Conservation (phyloP, 2,113 vertebrate genomes). For the Echinops telfairi region DNA sequence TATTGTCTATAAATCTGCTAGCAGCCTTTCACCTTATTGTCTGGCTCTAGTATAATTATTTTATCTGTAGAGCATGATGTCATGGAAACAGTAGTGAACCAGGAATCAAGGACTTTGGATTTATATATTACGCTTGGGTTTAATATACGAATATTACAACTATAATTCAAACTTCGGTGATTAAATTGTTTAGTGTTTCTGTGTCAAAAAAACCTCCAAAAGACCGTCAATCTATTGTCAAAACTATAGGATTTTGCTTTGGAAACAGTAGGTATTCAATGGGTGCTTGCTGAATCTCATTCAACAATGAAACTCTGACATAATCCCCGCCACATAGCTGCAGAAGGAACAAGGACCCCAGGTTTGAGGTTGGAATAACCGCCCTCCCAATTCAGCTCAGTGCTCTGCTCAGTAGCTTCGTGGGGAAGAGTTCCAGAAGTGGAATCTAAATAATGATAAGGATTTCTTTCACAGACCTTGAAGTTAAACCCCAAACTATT, state of each 20-base stretch:
- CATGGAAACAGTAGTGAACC: conserved; percentile 76
- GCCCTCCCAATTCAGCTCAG: neutral
- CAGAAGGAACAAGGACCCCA: neutral
- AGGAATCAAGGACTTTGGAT: conserved; percentile 65
- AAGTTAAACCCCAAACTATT: too few species aligned
- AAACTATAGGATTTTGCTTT: neutral
- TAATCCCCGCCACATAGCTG: neutral
- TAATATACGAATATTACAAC: conserved; percentile 75
- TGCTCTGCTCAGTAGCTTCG: neutral
- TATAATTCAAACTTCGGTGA: conserved; percentile 73
- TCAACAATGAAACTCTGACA: neutral
- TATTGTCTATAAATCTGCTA: conserved; percentile 81
- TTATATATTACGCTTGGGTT: conserved; percentile 78
- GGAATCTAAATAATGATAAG: conserved; percentile 34
- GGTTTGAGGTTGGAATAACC: neutral
- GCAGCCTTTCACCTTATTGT: conserved; percentile 80
- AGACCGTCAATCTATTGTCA: conserved; percentile 15
- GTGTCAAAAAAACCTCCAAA: conserved; percentile 55
- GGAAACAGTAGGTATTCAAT: conserved; percentile 34
- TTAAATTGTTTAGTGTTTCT: conserved; percentile 60
- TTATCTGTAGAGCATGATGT: conserved; percentile 79
- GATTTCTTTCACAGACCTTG: too few species aligned
- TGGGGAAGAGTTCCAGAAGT: neutral
- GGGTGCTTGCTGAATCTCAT: neutral
- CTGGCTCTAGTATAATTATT: conserved; percentile 82